Percentiles rank a stretch among this genome's conserved stretches.
These are phyloP conservation scores for Phocoena sinus DNA, from an alignment of 2,113 vertebrate species.

Conservation along the genomic window DNA sequence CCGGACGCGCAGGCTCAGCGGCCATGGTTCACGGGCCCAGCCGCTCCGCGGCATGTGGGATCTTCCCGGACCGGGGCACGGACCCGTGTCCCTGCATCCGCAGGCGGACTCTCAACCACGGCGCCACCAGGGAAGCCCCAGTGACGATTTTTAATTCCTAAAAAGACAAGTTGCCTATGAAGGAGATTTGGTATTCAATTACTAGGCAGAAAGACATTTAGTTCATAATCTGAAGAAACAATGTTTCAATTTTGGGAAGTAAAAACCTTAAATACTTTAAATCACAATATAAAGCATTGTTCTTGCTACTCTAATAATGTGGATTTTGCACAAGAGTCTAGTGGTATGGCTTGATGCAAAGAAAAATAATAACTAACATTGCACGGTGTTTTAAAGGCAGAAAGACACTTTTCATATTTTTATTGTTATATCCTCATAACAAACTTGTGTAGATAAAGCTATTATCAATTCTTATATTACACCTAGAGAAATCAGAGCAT, in stretches of 20 bases:
- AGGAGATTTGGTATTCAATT: not conserved
- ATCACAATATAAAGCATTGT: not conserved
- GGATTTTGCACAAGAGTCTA: not conserved
- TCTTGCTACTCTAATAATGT: too few relatives aligned
- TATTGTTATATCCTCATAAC: not conserved
- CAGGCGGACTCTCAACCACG: too few relatives aligned
- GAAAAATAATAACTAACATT: not conserved
- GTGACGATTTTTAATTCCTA: conserved; percentile 17
- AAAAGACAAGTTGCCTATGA: not conserved
- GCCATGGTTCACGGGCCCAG: too few relatives aligned
- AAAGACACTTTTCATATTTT: not conserved
- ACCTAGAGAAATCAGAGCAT: not conserved
- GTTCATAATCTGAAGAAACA: not conserved
- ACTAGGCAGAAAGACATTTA: not conserved
- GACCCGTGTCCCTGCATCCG: too few relatives aligned
- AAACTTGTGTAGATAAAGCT: not conserved
- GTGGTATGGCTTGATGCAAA: not conserved
- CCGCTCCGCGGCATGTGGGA: too few relatives aligned
- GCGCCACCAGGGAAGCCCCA: too few relatives aligned
- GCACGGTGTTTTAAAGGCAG: not conserved
- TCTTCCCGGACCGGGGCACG: too few relatives aligned
- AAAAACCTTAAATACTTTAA: not conserved
- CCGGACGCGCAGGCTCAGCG: too few relatives aligned
- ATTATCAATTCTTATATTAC: not conserved
- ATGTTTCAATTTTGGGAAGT: not conserved